Percentiles rank a stretch among this genome's conserved stretches.
Conservation (phyloP, 2,113 vertebrate genomes). For the Brachirus orientalis region DNA sequence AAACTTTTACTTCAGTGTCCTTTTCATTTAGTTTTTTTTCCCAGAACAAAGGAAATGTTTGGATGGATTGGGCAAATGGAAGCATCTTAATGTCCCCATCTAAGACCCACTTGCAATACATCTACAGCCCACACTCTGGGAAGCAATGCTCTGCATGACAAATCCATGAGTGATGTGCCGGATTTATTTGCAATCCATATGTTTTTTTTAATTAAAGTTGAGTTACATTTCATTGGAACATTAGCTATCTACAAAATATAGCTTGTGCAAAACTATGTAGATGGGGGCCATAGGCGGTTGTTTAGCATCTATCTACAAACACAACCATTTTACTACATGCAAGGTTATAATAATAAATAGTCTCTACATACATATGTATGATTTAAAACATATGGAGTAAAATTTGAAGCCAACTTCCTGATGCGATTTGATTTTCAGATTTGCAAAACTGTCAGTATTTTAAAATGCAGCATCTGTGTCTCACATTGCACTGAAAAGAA, state of each 20-base stretch:
- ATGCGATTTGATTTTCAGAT: conserved; percentile 2
- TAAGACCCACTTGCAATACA: no score
- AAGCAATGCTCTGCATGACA: conserved; percentile 14
- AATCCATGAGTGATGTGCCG: conserved; percentile 37
- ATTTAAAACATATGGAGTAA: conserved; percentile 44
- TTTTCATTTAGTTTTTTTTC: no score
- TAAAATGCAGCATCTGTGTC: conserved; percentile 41
- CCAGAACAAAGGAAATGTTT: no score
- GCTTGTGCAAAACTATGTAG: conserved; percentile 75
- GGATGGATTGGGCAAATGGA: no score
- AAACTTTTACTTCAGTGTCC: no score
- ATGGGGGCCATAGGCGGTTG: conserved; percentile 64
- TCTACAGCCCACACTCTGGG: not conserved
- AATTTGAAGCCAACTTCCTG: conserved; percentile 24
- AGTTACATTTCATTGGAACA: conserved; percentile 74
- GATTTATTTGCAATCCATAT: conserved; percentile 46
- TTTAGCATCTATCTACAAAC: conserved; percentile 69
- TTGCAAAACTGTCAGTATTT: conserved; percentile 16
- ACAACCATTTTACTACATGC: conserved; percentile 77
- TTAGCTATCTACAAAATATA: conserved; percentile 76
- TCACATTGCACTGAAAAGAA: conserved; percentile 55
- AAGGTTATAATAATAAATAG: conserved; percentile 72
- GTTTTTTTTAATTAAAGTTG: conserved; percentile 77
- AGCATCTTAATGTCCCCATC: no score
- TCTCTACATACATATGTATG: conserved; percentile 60